Evolutionary conservation across 2,797 vertebrate genomes (phyloP).

Genomic region (Gambusia yucatana): DNA sequence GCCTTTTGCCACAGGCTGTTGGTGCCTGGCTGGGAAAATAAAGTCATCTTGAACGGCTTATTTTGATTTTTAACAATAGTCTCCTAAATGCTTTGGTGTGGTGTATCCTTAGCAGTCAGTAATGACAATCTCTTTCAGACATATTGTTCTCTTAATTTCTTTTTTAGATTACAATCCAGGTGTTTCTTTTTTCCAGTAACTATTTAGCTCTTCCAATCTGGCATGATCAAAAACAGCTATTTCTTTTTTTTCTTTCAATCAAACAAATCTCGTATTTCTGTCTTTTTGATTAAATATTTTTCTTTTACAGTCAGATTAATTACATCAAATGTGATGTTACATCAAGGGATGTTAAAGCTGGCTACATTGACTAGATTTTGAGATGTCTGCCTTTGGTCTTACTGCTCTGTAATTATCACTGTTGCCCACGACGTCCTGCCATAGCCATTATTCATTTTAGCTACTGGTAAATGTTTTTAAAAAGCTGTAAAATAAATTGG

Average conservation of each 20-base stretch:
- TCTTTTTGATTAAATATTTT: neutral
- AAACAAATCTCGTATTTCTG: neutral
- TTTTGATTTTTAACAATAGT: conserved; percentile 3
- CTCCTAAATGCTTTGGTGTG: neutral
- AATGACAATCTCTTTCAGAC: neutral
- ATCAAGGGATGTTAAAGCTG: neutral
- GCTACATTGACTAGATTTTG: neutral
- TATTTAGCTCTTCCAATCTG: neutral
- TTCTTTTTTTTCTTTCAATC: neutral
- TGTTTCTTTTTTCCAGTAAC: neutral
- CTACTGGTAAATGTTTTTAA: too few relatives aligned
- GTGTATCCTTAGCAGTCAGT: neutral
- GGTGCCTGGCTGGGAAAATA: conserved; percentile 6
- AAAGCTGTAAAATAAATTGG: too few relatives aligned
- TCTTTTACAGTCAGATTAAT: neutral
- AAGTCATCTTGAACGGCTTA: neutral
- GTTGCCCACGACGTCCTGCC: too few relatives aligned
- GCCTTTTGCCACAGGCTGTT: conserved; percentile 18
- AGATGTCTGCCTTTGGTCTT: neutral
- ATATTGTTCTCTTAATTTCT: neutral
- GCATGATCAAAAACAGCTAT: neutral
- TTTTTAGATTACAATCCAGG: neutral
- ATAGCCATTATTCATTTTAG: too few relatives aligned
- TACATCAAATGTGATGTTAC: neutral
- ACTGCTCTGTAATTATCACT: neutral